Conservation (phyloP, 2,113 vertebrate genomes). For the Indicator indicator region DNA sequence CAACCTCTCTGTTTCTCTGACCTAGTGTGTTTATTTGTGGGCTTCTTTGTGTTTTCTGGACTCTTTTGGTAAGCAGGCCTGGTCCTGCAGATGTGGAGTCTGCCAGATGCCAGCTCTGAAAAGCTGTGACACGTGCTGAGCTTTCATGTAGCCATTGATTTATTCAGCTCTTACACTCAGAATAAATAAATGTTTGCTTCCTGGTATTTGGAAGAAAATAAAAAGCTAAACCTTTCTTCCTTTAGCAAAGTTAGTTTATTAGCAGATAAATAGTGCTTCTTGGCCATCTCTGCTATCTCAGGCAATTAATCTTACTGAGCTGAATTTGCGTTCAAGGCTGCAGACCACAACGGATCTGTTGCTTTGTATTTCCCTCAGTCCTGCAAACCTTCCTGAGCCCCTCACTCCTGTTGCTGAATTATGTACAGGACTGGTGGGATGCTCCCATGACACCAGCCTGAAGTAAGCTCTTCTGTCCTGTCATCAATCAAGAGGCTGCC, state of each 20-base stretch:
- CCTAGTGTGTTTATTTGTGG: background rate
- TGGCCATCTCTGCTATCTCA: background rate
- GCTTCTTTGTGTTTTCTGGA: background rate
- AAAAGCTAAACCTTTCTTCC: background rate
- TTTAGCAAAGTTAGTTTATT: background rate
- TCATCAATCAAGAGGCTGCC: background rate
- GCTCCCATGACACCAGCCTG: rapidly evolving
- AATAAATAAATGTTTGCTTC: background rate
- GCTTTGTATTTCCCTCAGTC: background rate
- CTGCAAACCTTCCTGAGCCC: background rate
- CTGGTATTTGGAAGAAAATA: background rate
- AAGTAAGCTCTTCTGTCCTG: background rate
- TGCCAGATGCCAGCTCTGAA: background rate
- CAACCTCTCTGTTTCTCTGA: background rate
- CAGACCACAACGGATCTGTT: background rate
- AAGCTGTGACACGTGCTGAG: background rate
- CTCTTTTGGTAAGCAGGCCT: background rate
- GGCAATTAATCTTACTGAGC: background rate
- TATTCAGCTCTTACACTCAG: background rate
- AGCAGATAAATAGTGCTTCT: background rate
- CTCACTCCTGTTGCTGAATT: background rate
- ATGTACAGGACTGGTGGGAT: background rate
- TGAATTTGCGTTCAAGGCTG: background rate
- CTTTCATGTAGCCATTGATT: background rate
- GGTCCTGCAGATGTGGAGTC: background rate